Conservation (phyloP, 2,113 vertebrate species). For the Dromiciops gliroides region DNA sequence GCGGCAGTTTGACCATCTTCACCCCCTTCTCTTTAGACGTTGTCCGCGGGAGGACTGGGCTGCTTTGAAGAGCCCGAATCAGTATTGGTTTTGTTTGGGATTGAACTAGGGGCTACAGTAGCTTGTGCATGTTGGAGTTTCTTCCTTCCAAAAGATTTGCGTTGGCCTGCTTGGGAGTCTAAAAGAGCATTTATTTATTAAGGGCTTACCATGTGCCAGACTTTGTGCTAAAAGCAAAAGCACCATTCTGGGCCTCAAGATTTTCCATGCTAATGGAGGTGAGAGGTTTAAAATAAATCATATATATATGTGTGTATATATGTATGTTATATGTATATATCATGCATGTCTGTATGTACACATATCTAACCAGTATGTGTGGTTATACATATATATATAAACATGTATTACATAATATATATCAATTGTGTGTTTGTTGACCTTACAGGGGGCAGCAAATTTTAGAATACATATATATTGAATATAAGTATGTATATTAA, state of each 20-base stretch:
- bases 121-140: too few species aligned
- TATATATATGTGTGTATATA: too few species aligned
- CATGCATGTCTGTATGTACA: background rate
- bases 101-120: too few species aligned
- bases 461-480: background rate
- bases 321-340: too few species aligned
- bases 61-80: background rate
- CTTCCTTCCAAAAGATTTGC: too few species aligned
- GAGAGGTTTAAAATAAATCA: too few species aligned
- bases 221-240: background rate
- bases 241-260: background rate
- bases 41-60: too few species aligned
- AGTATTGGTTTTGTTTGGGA: too few species aligned
- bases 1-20: background rate
- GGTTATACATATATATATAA: background rate
- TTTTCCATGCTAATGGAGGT: background rate
- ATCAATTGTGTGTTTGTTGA: background rate
- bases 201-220: background rate
- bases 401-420: background rate
- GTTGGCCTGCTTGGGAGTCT: too few species aligned
- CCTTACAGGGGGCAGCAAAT: background rate
- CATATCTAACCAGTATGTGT: background rate
- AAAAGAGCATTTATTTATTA: too few species aligned
- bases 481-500: background rate
- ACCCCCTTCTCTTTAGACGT: too few species aligned